These are phyloP conservation scores for Oostethus manadensis DNA, from an alignment of 2,113 vertebrate genomes.

Conservation along the genomic window DNA sequence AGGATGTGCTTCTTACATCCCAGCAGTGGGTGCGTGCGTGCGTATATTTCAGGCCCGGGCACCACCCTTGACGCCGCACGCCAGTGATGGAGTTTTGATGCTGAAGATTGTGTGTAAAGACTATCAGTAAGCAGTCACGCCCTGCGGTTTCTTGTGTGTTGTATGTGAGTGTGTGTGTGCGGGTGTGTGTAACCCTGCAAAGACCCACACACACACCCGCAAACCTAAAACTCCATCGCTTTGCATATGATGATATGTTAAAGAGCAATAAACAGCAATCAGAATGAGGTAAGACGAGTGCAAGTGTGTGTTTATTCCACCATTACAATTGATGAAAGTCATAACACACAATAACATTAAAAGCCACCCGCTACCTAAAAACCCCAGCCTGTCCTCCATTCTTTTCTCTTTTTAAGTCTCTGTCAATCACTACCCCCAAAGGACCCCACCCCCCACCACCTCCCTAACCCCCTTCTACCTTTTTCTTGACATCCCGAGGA, in stretches of 20 bases:
- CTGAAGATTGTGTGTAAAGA: neutral
- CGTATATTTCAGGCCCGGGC: neutral
- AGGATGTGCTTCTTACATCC: too few relatives aligned
- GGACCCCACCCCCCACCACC: neutral
- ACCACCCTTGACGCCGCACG: too few relatives aligned
- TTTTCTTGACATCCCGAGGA: conserved; percentile 89
- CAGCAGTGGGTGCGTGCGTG: neutral
- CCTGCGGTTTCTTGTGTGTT: conserved; percentile 44
- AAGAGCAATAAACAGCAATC: neutral
- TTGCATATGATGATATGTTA: too few relatives aligned
- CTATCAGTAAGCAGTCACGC: conserved; percentile 43
- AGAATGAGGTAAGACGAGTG: neutral
- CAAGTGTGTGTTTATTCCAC: neutral
- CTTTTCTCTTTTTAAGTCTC: neutral
- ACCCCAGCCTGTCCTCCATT: neutral
- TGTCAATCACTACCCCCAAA: neutral
- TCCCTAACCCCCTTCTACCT: conserved; percentile 90
- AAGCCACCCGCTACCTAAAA: neutral
- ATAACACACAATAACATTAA: conserved; percentile 10
- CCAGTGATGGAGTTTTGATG: conserved; percentile 4
- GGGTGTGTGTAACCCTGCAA: neutral
- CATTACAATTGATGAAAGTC: neutral
- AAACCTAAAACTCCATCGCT: too few relatives aligned
- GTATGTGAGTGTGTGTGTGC: conserved; percentile 2
- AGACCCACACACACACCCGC: neutral